phyloP scores from a whole-genome alignment of 2,113 vertebrate genomes.

The Eudyptes chrysolophus region DNA sequence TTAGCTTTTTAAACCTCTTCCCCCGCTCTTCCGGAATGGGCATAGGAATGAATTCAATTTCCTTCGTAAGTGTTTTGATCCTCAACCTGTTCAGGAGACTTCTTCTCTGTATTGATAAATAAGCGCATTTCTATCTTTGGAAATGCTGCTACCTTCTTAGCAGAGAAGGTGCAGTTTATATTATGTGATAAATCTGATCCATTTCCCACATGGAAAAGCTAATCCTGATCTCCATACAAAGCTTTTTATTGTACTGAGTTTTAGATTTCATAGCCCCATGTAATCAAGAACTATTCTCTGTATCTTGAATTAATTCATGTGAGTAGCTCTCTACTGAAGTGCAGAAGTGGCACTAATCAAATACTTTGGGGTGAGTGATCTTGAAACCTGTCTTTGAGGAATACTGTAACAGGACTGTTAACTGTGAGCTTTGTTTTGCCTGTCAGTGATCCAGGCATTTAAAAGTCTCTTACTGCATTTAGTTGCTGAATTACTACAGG shows the following conservation, averaged over 20 bases:
- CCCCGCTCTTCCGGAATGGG: neutral
- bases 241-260: neutral
- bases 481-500: neutral
- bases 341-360: slow-evolving; percentile 8
- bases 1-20: neutral
- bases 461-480: neutral
- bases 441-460: neutral
- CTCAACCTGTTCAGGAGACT: neutral
- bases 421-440: neutral
- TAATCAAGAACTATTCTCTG: neutral
- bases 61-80: neutral
- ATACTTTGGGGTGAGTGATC: neutral
- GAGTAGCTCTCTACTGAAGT: neutral
- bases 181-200: neutral
- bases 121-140: neutral
- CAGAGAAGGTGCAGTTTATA: neutral
- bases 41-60: accelerated
- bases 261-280: neutral
- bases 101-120: neutral
- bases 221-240: neutral
- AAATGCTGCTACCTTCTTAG: neutral
- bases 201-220: neutral
- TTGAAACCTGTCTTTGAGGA: neutral
- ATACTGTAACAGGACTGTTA: neutral
- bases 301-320: neutral